phyloP scores from a whole-genome alignment of 2,113 vertebrate genomes.

The Pygoscelis antarcticus region DNA sequence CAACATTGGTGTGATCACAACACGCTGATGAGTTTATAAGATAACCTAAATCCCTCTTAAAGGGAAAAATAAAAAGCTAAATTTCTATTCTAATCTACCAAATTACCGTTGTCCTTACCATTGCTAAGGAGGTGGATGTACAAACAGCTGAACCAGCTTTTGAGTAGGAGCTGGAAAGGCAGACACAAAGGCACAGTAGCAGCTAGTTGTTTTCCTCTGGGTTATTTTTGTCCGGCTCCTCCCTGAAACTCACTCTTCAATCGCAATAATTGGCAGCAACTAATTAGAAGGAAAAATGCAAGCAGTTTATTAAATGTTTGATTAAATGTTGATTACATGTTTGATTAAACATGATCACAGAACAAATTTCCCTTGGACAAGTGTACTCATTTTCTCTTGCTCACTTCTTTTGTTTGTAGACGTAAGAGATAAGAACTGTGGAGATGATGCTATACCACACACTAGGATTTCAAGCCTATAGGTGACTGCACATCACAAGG shows the following conservation, averaged over 20 bases:
- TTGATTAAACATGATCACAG: constrained; percentile 33
- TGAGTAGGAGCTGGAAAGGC: not conserved
- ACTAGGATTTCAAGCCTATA: not conserved
- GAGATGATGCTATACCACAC: not conserved
- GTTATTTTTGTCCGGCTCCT: not conserved
- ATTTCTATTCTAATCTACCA: not conserved
- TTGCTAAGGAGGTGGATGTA: not conserved
- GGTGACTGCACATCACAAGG: not conserved
- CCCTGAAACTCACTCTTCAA: not conserved
- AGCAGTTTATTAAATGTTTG: constrained; percentile 5
- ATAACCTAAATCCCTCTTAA: not conserved
- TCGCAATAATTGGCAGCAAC: not conserved
- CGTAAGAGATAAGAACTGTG: not conserved
- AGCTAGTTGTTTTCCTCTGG: not conserved
- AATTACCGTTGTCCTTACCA: not conserved
- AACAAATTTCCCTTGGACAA: not conserved
- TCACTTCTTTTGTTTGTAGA: not conserved
- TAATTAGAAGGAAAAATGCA: constrained; percentile 45
- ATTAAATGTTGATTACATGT: constrained; percentile 26
- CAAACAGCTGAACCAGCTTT: not conserved
- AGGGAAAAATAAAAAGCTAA: not conserved
- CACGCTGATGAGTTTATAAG: not conserved
- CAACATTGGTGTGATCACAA: not conserved
- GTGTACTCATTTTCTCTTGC: not conserved
- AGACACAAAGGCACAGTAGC: not conserved